Evolutionary conservation across 1,140 invertebrate genomes (phyloP).

Genomic region (Diploscapter pachys): DNA sequence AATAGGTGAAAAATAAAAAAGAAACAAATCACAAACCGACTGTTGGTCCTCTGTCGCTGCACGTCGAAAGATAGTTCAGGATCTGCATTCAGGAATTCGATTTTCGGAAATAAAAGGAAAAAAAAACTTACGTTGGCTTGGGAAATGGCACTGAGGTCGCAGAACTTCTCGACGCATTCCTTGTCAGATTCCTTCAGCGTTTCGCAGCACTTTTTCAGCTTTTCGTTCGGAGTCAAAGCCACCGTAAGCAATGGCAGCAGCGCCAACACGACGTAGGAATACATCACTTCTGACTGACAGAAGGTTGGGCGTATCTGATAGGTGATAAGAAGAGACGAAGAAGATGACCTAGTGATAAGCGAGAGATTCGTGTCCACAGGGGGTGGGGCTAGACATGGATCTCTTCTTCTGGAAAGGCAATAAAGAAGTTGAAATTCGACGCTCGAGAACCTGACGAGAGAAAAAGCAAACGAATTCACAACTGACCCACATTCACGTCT

Average conservation of each 20-base stretch:
- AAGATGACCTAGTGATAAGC: not conserved
- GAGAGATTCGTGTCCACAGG: not conserved
- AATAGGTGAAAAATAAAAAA: too few relatives aligned
- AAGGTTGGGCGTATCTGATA: not conserved
- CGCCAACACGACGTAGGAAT: not conserved
- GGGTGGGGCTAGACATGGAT: not conserved
- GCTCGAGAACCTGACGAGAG: not conserved
- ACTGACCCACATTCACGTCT: too few relatives aligned
- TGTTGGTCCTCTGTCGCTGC: conserved; percentile 52
- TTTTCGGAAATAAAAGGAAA: not conserved
- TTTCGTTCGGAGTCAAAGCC: conserved; percentile 39
- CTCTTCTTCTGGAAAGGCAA: conserved; percentile 8
- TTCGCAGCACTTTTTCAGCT: conserved; percentile 53
- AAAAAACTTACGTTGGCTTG: conserved; percentile 52
- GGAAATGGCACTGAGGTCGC: conserved; percentile 57
- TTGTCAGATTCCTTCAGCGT: conserved; percentile 49
- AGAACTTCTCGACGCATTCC: conserved; percentile 53
- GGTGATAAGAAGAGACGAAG: not conserved
- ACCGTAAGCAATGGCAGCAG: conserved; percentile 5
- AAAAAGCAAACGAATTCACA: too few relatives aligned
- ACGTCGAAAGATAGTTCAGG: conserved; percentile 54
- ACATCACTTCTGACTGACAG: not conserved
- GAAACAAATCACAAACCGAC: conserved; percentile 32
- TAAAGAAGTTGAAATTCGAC: conserved; percentile 8
- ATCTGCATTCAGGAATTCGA: conserved; percentile 37